Conservation (phyloP, 2,888 invertebrate species). For the Athalia circularis region DNA sequence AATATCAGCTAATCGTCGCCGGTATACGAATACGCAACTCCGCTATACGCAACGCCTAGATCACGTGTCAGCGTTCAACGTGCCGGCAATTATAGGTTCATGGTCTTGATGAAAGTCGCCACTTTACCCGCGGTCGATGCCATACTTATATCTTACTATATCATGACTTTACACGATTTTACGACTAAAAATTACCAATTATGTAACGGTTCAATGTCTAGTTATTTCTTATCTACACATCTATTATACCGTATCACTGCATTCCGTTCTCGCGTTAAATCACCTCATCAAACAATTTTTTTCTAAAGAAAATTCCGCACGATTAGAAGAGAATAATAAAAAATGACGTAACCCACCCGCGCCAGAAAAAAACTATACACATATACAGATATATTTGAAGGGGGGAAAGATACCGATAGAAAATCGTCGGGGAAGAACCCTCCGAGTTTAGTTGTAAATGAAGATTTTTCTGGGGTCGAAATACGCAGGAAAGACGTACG, state of each 20-base stretch:
- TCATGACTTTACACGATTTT: neutral
- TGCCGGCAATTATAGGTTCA: conserved; percentile 63
- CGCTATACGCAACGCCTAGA: conserved; percentile 47
- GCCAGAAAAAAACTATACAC: too few species aligned
- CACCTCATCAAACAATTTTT: too few species aligned
- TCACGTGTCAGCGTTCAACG: conserved; percentile 65
- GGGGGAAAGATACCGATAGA: too few species aligned
- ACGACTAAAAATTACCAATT: neutral
- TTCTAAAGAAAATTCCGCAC: too few species aligned
- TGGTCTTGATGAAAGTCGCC: conserved; percentile 60
- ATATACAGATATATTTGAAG: too few species aligned
- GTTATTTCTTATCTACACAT: too few species aligned
- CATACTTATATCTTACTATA: neutral
- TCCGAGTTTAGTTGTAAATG: neutral
- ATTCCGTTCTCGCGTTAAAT: too few species aligned
- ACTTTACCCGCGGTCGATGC: conserved; percentile 41
- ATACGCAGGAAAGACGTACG: conserved; percentile 12
- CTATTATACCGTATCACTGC: too few species aligned
- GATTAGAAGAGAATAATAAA: too few species aligned
- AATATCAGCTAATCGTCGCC: conserved; percentile 6
- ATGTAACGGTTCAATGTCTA: too few species aligned
- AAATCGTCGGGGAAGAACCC: neutral
- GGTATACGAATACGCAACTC: neutral
- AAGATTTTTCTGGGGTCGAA: neutral
- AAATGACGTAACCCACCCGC: too few species aligned